A percentile compares a stretch with the other conserved stretches of the same genome.
Evolutionary conservation across 2,113 vertebrate genomes (phyloP).

Genomic region (Acanthisitta chloris): DNA sequence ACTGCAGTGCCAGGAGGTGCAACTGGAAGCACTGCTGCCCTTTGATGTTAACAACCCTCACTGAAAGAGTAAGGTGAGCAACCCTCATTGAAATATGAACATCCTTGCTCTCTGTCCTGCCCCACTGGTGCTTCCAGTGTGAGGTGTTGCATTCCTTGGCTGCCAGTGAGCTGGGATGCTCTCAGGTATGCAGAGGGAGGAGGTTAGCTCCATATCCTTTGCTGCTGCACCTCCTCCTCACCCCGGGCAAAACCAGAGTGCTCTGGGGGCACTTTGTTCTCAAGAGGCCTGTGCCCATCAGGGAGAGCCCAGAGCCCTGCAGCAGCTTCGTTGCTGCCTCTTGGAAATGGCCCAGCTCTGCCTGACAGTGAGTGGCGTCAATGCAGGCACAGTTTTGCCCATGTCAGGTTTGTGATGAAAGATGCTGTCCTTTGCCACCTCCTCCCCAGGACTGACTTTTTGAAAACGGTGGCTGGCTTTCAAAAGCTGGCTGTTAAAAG

Average conservation of each 20-base stretch:
- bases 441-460: not conserved
- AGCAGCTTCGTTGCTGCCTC: fast-evolving
- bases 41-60: fast-evolving
- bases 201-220: not conserved
- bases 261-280: fast-evolving
- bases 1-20: not conserved
- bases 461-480: not conserved
- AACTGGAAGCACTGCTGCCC: not conserved
- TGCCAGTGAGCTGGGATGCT: not conserved
- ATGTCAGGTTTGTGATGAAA: not conserved
- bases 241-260: fast-evolving
- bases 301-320: not conserved
- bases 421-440: not conserved
- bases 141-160: not conserved
- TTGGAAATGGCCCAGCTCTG: fast-evolving
- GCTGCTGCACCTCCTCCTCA: not conserved
- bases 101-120: not conserved
- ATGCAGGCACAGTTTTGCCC: fast-evolving
- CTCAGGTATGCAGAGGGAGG: not conserved
- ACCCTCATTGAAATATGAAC: fast-evolving
- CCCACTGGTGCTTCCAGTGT: not conserved
- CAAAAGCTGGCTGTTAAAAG: not conserved
- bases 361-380: not conserved
- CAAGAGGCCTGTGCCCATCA: not conserved
- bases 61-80: not conserved